These are phyloP conservation scores for Cyprichromis sp. DNA, from an alignment of 2,113 vertebrate species.

Conservation along the genomic window DNA sequence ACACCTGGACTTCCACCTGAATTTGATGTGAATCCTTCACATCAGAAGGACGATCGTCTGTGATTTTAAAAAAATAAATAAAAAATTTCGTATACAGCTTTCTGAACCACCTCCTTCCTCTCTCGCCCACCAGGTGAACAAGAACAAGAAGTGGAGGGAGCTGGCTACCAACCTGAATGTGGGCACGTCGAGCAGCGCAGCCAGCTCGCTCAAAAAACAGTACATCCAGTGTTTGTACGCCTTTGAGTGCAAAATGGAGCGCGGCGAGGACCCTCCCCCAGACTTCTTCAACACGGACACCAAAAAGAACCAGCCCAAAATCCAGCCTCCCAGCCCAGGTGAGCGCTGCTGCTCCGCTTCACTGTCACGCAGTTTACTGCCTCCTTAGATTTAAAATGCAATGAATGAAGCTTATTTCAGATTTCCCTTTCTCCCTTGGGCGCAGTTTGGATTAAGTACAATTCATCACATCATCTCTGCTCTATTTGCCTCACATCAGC, in stretches of 20 bases:
- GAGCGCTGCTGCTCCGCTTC: constrained; percentile 20
- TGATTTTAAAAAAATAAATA: neutral
- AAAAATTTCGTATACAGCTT: neutral
- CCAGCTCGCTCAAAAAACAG: constrained; percentile 98
- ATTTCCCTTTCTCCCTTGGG: neutral
- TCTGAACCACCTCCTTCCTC: neutral
- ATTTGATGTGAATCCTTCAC: neutral
- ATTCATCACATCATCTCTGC: neutral
- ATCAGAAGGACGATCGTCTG: neutral
- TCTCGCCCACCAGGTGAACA: constrained; percentile 83
- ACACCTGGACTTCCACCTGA: neutral
- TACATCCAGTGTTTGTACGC: constrained; percentile 99
- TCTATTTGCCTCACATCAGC: neutral
- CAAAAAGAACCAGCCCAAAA: constrained; percentile 95
- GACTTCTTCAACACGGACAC: constrained; percentile 91
- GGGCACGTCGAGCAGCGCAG: constrained; percentile 96
- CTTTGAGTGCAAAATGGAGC: constrained; percentile 98
- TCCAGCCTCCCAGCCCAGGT: constrained; percentile 98
- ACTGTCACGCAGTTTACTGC: neutral
- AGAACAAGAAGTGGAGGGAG: constrained; percentile 99
- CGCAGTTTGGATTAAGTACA: neutral
- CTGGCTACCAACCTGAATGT: constrained; percentile 95
- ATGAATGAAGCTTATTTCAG: neutral
- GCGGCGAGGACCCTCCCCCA: constrained; percentile 95
- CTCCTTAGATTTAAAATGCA: neutral